A percentile compares a stretch with the other conserved stretches of the same genome.
These are phyloP conservation scores for Tragulus kanchil DNA, from an alignment of 2,113 vertebrate species.

Conservation along the genomic window DNA sequence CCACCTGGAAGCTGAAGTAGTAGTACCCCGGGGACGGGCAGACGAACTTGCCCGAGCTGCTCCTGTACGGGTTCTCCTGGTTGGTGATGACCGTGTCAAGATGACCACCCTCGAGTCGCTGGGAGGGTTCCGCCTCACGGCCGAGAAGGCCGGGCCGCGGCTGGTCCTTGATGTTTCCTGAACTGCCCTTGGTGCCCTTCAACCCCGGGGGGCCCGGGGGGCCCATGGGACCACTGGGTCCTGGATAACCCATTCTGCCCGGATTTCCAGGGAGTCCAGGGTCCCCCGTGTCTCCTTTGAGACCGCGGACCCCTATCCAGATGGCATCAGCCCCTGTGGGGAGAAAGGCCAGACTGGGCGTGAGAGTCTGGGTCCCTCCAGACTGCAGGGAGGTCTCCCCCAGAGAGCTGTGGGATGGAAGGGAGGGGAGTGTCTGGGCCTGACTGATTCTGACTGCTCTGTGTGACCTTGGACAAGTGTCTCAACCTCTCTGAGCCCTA, in stretches of 20 bases:
- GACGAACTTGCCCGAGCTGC: slow-evolving; percentile 83
- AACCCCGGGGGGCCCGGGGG: not conserved
- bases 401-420: rapidly evolving
- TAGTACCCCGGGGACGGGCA: slow-evolving; percentile 90
- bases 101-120: slow-evolving; percentile 1
- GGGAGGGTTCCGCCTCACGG: not conserved
- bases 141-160: slow-evolving; percentile 89
- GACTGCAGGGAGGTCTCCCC: not conserved
- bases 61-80: slow-evolving; percentile 83
- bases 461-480: not conserved
- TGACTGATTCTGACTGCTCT: not conserved
- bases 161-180: slow-evolving; percentile 15
- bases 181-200: slow-evolving; percentile 78
- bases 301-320: slow-evolving; percentile 47
- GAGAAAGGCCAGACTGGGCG: not conserved
- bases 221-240: slow-evolving; percentile 81
- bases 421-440: not conserved
- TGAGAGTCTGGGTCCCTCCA: not conserved
- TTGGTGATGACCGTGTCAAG: slow-evolving; percentile 88
- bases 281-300: slow-evolving; percentile 76
- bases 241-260: slow-evolving; percentile 84
- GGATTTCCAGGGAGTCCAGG: slow-evolving; percentile 87
- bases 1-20: slow-evolving; percentile 91
- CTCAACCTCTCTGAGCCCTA: not conserved
- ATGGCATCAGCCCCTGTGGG: slow-evolving; percentile 74